Base-by-base conservation (phyloP, 1,140 invertebrate genomes). In the Brachionus sp. region DNA sequence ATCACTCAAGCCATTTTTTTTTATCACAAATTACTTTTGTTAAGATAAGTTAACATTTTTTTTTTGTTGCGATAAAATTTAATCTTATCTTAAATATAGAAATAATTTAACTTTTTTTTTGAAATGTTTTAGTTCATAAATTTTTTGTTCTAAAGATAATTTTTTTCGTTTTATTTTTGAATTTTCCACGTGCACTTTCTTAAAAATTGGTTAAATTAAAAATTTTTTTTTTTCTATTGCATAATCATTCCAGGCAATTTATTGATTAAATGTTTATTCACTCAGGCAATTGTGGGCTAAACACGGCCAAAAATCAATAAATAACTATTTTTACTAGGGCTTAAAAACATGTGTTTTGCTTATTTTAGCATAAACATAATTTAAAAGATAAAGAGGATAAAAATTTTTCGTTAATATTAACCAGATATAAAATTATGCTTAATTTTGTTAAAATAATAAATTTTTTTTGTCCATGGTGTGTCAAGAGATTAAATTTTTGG, bases 1-100 rank as follows among this genome's bases (percentile, higher is more conserved):
- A 19, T 57, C 50, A 16, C 9, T 23, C 50, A 57, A 57, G 19
- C 19, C 50, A 23, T 57, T 57, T 5, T 57, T 57, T n/a, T 9
- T 57, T 57, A 57, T 57, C 50, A 57, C 7, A 3, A 25, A 23
- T 57, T 5, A 57, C 50, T 57, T 23, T 16, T 57, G 0, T 57
- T 57, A 57, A 57, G 50, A 57, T 57, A 57, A 57, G 50, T 57
- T 25, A 57, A 57, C 50, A 57, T 57, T 57, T 57, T 50, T 50
- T 6, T 57, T n/a, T n/a, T n/a, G n/a, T n/a, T 19, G 4, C 50
- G n/a, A 23, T 19, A 19, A 57, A 57, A 57, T 7, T 1, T 57
- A 57, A 57, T 57, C 50, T 57, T 57, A 57, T 57, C 50, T 57
- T 7, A 7, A 57, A 9, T 57, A 7, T 23, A 57, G 19, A 57